Evolutionary conservation across 2,888 invertebrate genomes (phyloP), one percentile per base, ranked within the genome.

Genomic region (Ariolimax columbianus): DNA sequence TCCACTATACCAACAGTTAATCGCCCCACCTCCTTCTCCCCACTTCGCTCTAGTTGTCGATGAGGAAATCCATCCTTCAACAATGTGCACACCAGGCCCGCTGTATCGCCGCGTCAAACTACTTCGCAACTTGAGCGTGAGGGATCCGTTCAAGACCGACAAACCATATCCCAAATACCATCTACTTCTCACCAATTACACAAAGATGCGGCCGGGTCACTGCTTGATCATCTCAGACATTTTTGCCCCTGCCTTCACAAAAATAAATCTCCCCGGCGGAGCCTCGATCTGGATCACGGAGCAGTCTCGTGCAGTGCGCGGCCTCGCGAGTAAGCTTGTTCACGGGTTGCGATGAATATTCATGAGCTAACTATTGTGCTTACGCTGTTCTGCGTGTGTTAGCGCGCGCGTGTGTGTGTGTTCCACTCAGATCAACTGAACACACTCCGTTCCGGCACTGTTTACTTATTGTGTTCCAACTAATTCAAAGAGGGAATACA

Each of bases 341-440:
- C 81, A 66, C 82, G 87, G 86, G 79, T 82, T 80, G 36, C 3
- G 33, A 86, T 87, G 87, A 86, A 87, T 87, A 87, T 87, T 83
- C 86, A 87, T 87, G 81, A 77, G 68, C 80, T 33, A 75, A 47
- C 81, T 87, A 88, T 88, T 88, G 88, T 88, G 88, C 86, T 86
- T 86, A 87, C 81, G 83, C 88, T 86, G 84, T 81, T 87, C 86
- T 86, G 55, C 63, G 77, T n/a, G 70, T 51, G 82, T 75, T n/a
- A 43, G 14, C 55, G 55, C 55, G 47, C 33, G 83, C 55, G 84
- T 79, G 85, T 55, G 38, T 75, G 85, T 68, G 77, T 51, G 77
- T 70, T 51, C n/a, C 51, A 75, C 40, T 80, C 40, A 19, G n/a
- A 84, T 77, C 79, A 72, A 80, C 72, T 82, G 63, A 78, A 73